Evolutionary conservation across 1,140 invertebrate genomes (phyloP).

Genomic region (Drosophila tropicalis): DNA sequence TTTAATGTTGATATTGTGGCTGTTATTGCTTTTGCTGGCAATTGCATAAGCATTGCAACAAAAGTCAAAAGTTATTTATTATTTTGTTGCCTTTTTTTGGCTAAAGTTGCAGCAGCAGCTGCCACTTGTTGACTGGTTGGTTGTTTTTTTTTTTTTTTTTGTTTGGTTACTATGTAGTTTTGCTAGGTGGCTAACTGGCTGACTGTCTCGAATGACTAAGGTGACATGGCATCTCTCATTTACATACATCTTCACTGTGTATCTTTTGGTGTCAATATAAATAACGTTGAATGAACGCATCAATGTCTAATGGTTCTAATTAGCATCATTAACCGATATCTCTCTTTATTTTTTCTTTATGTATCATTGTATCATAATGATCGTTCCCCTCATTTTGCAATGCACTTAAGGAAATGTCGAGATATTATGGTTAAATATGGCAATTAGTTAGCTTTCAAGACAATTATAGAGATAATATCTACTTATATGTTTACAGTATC

Average conservation of each 20-base stretch:
- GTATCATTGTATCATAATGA: neutral
- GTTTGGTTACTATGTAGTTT: neutral
- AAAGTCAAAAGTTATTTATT: constrained; percentile 13
- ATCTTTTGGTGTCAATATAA: constrained; percentile 9
- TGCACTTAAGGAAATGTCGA: neutral
- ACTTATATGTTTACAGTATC: too few relatives aligned
- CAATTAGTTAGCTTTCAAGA: too few relatives aligned
- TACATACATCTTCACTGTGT: neutral
- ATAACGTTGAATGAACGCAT: constrained; percentile 8
- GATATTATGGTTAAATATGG: too few relatives aligned
- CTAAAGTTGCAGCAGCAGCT: constrained; percentile 9
- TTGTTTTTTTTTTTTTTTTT: too few relatives aligned
- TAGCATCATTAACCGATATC: constrained; percentile 11
- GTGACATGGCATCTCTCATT: constrained; percentile 9
- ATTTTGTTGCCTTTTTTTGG: constrained; percentile 11
- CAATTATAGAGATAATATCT: too few relatives aligned
- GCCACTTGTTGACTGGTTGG: constrained; percentile 1
- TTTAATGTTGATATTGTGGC: neutral
- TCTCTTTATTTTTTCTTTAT: neutral
- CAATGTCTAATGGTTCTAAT: constrained; percentile 7
- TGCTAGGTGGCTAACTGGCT: too few relatives aligned
- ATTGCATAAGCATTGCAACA: constrained; percentile 8
- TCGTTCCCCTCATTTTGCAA: neutral
- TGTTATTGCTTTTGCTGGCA: constrained; percentile 1
- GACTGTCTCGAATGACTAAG: constrained; percentile 5